phyloP scores from a whole-genome alignment of 2,797 vertebrate genomes.

The Peromyscus melanophrys region DNA sequence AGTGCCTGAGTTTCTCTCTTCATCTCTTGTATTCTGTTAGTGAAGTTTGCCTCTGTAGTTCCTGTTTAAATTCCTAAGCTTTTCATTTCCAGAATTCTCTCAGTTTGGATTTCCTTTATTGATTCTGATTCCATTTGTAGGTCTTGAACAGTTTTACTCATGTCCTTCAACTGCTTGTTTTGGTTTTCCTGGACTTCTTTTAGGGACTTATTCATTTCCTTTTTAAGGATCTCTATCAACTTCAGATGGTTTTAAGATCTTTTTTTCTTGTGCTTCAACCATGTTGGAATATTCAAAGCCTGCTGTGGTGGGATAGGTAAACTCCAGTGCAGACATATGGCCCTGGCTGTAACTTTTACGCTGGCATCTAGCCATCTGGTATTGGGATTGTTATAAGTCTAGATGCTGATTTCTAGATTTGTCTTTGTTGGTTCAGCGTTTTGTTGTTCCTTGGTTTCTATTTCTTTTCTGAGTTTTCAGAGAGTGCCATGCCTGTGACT shows the following conservation, averaged over 20 bases:
- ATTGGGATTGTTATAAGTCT: not conserved
- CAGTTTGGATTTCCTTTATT: not conserved
- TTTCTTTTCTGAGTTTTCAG: not conserved
- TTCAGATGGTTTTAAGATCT: not conserved
- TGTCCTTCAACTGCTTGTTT: not conserved
- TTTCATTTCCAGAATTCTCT: not conserved
- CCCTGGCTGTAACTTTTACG: not conserved
- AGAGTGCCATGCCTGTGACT: not conserved
- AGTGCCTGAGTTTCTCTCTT: not conserved
- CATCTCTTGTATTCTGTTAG: not conserved
- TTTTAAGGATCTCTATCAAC: not conserved
- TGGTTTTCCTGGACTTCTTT: not conserved
- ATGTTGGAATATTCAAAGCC: not conserved
- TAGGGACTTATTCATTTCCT: not conserved
- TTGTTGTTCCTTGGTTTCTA: not conserved
- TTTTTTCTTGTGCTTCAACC: not conserved
- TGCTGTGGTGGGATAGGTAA: not conserved
- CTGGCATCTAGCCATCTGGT: not conserved
- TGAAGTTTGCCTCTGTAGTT: not conserved
- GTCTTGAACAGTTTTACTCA: not conserved
- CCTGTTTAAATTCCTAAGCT: not conserved
- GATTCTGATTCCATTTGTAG: not conserved
- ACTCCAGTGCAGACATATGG: not conserved
- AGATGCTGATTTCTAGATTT: not conserved
- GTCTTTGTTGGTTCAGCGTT: not conserved